Percentiles rank a stretch among this genome's conserved stretches.
Evolutionary conservation across 2,888 invertebrate genomes (phyloP).

Genomic region (Dysmachus trigonus): DNA sequence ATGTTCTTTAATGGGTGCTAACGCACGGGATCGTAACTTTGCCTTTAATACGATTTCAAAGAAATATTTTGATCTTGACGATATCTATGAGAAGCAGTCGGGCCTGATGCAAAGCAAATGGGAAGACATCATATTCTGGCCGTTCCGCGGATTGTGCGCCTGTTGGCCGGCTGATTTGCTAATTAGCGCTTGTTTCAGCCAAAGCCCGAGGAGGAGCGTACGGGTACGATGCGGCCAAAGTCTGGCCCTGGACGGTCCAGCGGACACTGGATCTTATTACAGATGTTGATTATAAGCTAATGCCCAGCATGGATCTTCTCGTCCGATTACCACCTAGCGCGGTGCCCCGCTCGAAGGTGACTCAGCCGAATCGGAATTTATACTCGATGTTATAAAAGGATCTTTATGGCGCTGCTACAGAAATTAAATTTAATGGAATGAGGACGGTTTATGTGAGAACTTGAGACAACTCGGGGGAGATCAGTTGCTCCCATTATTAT

Average conservation of each 20-base stretch:
- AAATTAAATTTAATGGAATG: neutral
- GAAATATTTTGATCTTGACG: slow-evolving; percentile 43
- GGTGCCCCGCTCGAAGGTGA: slow-evolving; percentile 26
- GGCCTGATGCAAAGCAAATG: slow-evolving; percentile 1
- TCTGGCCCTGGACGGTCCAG: neutral
- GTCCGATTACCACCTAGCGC: slow-evolving; percentile 39
- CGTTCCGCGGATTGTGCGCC: neutral
- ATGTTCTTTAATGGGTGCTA: slow-evolving; percentile 40
- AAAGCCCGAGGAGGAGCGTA: neutral
- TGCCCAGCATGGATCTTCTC: slow-evolving; percentile 34
- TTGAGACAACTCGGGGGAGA: neutral
- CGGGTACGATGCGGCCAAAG: neutral
- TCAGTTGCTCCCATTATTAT: neutral
- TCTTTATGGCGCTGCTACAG: neutral
- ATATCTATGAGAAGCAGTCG: slow-evolving; percentile 39
- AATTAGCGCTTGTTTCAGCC: slow-evolving; percentile 39
- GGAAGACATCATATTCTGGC: neutral
- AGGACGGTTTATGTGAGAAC: neutral
- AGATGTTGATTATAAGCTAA: slow-evolving; percentile 4
- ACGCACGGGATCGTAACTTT: slow-evolving; percentile 38
- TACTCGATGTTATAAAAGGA: neutral
- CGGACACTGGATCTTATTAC: slow-evolving; percentile 21
- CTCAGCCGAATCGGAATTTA: slow-evolving; percentile 23
- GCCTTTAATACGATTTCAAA: slow-evolving; percentile 40
- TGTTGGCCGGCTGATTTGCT: slow-evolving; percentile 7